Base-by-base conservation (phyloP, 2,797 vertebrate genomes). In the Sandelia bainsii region DNA sequence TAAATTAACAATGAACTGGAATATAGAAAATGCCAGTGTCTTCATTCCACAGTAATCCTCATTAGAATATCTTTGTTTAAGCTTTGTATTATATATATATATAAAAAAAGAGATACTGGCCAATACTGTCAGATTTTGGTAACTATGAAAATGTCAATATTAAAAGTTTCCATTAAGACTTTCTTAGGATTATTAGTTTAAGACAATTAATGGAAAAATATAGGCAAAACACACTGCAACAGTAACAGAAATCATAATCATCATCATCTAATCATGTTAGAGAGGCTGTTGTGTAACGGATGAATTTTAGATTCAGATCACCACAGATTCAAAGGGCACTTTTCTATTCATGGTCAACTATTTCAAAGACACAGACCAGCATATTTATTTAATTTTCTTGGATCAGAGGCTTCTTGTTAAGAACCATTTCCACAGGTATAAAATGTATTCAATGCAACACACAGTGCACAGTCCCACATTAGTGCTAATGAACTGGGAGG, bases 361-460 rank as follows among this genome's bases (percentile, higher is more conserved):
- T 50, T 77, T 42, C 45, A 71, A 76, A 73, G 34, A 8, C 46
- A 39, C 51, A 25, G 59, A 60, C 70, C 34, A 58, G 17, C 29
- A 42, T 58, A 22, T 64, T 54, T 44, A 63, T 54, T 63, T 69
- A 6, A 46, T 59, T 70, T 6, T 69, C 39, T 52, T 67, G 63
- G 53, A 76, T 40, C 20, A 62, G 9, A 58, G 46, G 40, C 48
- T 50, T 79, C 11, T 53, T 60, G 34, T 50, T 68, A 17, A 53
- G 17, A 56, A 46, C 56, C 10, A 20, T 59, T 46, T 66, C 22
- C 29, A 58, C 52, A 48, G 59, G 49, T 80, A n/a, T 60, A 71
- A 80, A 72, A 79, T 72, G 3, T 73, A 75, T 79, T 72, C 16
- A 67, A 68, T 62, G 53, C 37, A 72, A 79, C 56, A 67, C 44